phyloP scores from a whole-genome alignment of 2,797 vertebrate genomes.

The Aulostomus chinensis region DNA sequence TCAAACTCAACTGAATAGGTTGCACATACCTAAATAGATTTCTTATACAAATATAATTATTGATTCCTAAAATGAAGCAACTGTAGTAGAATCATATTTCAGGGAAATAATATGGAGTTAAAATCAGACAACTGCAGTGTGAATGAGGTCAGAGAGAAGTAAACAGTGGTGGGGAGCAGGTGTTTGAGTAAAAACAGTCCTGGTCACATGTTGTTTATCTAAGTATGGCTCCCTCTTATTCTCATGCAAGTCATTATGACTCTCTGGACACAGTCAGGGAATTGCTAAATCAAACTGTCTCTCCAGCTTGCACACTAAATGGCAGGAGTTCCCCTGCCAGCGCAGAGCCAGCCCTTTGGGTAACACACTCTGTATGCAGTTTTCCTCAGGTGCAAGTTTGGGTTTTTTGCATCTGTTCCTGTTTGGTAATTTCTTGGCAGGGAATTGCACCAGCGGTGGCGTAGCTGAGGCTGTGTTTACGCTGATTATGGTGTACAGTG shows the following conservation, averaged over 20 bases:
- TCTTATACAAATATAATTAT: background rate
- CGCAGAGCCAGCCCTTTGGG: no score
- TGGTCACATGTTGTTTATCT: slow-evolving; percentile 62
- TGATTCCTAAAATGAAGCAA: background rate
- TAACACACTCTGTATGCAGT: no score
- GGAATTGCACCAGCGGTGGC: no score
- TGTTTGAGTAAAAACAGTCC: slow-evolving; percentile 44
- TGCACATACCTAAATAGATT: no score
- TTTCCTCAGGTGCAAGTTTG: no score
- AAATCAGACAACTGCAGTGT: no score
- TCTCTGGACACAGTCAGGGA: slow-evolving; percentile 25
- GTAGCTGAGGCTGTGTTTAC: no score
- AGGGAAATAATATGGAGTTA: no score
- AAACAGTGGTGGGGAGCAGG: slow-evolving; percentile 20
- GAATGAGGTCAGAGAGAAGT: slow-evolving; percentile 17
- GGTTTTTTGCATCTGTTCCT: no score
- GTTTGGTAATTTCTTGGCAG: no score
- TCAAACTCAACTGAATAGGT: background rate
- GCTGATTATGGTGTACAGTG: no score
- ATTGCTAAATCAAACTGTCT: slow-evolving; percentile 8
- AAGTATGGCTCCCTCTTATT: slow-evolving; percentile 26
- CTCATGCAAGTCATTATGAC: slow-evolving; percentile 44
- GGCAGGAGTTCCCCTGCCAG: no score
- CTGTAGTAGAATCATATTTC: background rate
- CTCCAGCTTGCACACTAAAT: background rate